Conservation (phyloP, 1,140 invertebrate genomes). For the Physella acuta region DNA sequence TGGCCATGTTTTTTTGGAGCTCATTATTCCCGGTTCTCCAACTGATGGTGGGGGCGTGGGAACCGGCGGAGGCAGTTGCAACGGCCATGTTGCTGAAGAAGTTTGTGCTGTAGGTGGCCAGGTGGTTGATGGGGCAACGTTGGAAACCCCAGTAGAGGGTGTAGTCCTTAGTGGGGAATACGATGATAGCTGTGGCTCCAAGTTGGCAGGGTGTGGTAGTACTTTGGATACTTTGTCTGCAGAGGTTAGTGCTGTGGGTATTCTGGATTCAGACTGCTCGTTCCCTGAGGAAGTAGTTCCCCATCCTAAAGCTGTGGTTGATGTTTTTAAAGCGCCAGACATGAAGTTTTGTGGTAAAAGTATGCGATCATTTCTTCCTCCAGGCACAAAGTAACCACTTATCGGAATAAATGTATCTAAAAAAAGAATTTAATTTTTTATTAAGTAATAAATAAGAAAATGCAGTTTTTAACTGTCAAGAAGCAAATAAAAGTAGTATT, state of each 20-base stretch:
- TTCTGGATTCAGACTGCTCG: background rate
- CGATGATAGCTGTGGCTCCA: too few species aligned
- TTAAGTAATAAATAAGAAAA: background rate
- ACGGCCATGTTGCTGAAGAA: background rate
- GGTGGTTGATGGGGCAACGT: background rate
- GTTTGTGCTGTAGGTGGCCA: background rate
- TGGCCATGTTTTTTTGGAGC: background rate
- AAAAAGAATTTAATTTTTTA: background rate
- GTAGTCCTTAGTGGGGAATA: background rate
- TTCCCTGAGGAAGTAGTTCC: background rate
- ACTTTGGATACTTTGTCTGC: too few species aligned
- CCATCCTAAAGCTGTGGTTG: background rate
- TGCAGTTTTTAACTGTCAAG: too few species aligned
- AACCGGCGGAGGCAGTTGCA: background rate
- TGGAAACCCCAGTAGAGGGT: background rate
- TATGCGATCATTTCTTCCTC: background rate
- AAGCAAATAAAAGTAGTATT: too few species aligned
- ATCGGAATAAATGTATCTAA: slow-evolving; percentile 19
- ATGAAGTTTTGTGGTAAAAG: slow-evolving; percentile 18
- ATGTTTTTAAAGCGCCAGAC: background rate
- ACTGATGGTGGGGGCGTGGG: background rate
- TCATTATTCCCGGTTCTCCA: background rate
- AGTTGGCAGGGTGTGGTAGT: too few species aligned
- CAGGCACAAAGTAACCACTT: slow-evolving; percentile 9
- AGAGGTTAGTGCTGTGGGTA: background rate